Evolutionary conservation across 2,113 vertebrate species (phyloP), one percentile per base, ranked within the genome.

Genomic region (Xiphorhynchus elegans): DNA sequence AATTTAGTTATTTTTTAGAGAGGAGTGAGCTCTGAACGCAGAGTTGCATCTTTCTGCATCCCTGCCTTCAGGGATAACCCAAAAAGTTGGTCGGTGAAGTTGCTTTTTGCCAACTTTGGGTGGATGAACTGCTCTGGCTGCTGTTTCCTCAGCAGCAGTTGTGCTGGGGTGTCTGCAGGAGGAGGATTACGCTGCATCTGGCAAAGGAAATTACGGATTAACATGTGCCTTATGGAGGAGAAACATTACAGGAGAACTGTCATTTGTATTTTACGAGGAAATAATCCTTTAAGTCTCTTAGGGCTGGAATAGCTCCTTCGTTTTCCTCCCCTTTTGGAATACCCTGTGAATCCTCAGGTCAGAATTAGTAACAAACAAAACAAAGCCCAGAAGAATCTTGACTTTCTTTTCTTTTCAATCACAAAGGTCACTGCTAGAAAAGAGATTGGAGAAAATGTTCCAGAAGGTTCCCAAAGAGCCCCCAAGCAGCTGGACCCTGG

Each of bases 271-370:
- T 97, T 85, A 94, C 91, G 95, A 94, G 77, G 93, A 96, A 93
- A 94, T 96, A 97, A 97, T 97, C 89, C 93, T 94, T 96, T 96
- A 97, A 96, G 76, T 97, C 93, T 97, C 93, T 96, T 93, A 95
- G 76, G 85, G 70, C 85, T 94, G 85, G 93, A 95, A 73, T 74
- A 93, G 76, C 94, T 85, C 82, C 79, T 87, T 63, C 40, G 5
- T 68, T 93, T 85, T 72, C 25, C 52, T 67, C 69, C 67, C 62
- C 26, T 74, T 60, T 91, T 90, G 85, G 89, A 96, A 82, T 10
- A 69, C 40, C 29, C 70, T 26, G 66, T 76, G 93, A 93, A 78
- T 91, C 77, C 69, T 90, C 50, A 4, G 12, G 20, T 74, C 73
- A 52, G 76, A 95, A 78, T 92, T 92, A 64, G 60, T 46, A 26